phyloP scores from a whole-genome alignment of 2,113 vertebrate genomes.

The Parotia lawesii region DNA sequence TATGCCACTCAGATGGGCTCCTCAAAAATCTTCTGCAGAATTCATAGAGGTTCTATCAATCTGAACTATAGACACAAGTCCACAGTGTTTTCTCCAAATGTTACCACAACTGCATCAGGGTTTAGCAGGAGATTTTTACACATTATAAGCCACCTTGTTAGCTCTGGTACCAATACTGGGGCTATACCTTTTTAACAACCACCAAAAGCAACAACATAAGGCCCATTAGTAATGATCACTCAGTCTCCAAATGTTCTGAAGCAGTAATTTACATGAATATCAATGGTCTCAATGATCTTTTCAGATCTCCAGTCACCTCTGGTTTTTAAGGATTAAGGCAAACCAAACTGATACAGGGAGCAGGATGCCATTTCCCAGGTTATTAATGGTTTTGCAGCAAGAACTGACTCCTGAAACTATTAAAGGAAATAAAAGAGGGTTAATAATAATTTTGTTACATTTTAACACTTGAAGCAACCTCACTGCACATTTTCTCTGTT shows the following conservation, averaged over 20 bases:
- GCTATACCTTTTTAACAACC: constrained; percentile 69
- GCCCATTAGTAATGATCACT: constrained; percentile 80
- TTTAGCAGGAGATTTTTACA: constrained; percentile 76
- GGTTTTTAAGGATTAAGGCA: constrained; percentile 79
- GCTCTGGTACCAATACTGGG: constrained; percentile 68
- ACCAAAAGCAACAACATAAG: constrained; percentile 62
- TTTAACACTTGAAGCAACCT: not conserved
- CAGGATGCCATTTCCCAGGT: constrained; percentile 63
- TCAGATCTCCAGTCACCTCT: constrained; percentile 73
- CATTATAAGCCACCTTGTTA: constrained; percentile 76
- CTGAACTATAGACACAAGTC: constrained; percentile 70
- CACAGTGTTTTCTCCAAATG: constrained; percentile 65
- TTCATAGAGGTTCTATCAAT: constrained; percentile 67
- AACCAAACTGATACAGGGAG: constrained; percentile 77
- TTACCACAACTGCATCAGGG: constrained; percentile 79
- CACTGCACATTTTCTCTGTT: not conserved
- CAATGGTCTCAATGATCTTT: constrained; percentile 63
- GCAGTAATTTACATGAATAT: constrained; percentile 77
- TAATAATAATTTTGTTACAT: not conserved
- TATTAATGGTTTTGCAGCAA: constrained; percentile 80
- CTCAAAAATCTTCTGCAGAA: not conserved
- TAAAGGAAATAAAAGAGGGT: not conserved
- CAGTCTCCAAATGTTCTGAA: constrained; percentile 80
- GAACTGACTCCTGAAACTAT: constrained; percentile 71
- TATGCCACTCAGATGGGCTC: not conserved